A percentile compares a stretch with the other conserved stretches of the same genome.
Conservation (phyloP, 1,140 invertebrate genomes). For the Steinernema feltiae region DNA sequence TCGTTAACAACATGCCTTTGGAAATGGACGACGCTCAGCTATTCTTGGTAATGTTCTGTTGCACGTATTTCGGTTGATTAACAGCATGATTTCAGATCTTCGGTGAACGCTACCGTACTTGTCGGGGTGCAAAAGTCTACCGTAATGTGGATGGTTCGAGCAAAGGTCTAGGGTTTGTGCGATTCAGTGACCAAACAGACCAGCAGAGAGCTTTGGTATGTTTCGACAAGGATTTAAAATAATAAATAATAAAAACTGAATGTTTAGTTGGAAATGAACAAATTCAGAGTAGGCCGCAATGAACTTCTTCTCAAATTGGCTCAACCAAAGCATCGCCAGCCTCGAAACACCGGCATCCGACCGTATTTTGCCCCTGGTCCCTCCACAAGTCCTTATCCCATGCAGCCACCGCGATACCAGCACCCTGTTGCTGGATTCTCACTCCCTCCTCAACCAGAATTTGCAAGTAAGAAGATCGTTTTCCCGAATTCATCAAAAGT, state of each 20-base stretch:
- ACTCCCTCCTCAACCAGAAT: background rate
- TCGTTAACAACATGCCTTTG: constrained; percentile 45
- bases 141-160: constrained; percentile 45
- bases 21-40: constrained; percentile 44
- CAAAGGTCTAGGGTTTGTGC: constrained; percentile 45
- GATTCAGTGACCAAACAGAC: constrained; percentile 51
- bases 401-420: background rate
- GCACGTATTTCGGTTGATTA: constrained; percentile 10
- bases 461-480: background rate
- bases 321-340: constrained; percentile 36
- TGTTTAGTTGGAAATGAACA: constrained; percentile 50
- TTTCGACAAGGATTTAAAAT: constrained; percentile 21
- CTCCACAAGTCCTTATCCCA: background rate
- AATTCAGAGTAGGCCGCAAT: constrained; percentile 35
- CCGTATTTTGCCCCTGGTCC: background rate
- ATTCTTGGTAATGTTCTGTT: constrained; percentile 42
- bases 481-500: background rate
- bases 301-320: constrained; percentile 50
- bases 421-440: background rate
- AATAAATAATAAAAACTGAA: no score
- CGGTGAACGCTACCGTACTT: constrained; percentile 45
- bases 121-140: constrained; percentile 55
- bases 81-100: constrained; percentile 44
- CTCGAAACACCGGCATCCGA: constrained; percentile 11
- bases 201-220: constrained; percentile 49